These are phyloP conservation scores for Odontocolon sp. DNA, from an alignment of 2,888 invertebrate species.

Conservation along the genomic window DNA sequence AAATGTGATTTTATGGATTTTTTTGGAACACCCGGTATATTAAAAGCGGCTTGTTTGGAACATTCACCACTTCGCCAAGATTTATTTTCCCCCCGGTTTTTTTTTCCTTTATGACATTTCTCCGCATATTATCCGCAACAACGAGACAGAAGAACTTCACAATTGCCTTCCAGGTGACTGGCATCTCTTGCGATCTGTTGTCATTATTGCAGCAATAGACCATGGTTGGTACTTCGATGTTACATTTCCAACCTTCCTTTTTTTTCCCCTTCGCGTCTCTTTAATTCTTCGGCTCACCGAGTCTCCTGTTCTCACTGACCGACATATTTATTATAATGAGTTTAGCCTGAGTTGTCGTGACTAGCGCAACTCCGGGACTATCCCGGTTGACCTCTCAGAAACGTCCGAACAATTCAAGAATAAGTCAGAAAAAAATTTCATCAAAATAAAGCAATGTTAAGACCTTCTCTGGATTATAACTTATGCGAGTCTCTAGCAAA, in stretches of 20 bases:
- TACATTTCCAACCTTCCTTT: conserved; percentile 3
- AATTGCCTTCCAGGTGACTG: conserved; percentile 54
- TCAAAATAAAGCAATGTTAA: not conserved
- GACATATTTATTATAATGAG: conserved; percentile 59
- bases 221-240: conserved; percentile 26
- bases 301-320: conserved; percentile 53
- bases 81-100: not conserved
- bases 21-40: not conserved
- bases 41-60: not conserved
- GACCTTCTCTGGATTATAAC: no score
- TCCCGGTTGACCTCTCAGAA: not conserved
- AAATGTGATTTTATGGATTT: not conserved
- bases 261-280: not conserved
- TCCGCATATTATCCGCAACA: conserved; percentile 46
- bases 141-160: conserved; percentile 54
- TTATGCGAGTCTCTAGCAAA: no score
- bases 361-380: not conserved
- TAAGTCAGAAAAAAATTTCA: not conserved
- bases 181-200: conserved; percentile 51
- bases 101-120: conserved; percentile 49
- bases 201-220: conserved; percentile 43
- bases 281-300: conserved; percentile 37
- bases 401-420: not conserved
- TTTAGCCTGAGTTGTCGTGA: conserved; percentile 38
- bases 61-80: conserved; percentile 31